Base-by-base conservation (phyloP, 2,888 invertebrate species). In the Alloplasta piceator region DNA sequence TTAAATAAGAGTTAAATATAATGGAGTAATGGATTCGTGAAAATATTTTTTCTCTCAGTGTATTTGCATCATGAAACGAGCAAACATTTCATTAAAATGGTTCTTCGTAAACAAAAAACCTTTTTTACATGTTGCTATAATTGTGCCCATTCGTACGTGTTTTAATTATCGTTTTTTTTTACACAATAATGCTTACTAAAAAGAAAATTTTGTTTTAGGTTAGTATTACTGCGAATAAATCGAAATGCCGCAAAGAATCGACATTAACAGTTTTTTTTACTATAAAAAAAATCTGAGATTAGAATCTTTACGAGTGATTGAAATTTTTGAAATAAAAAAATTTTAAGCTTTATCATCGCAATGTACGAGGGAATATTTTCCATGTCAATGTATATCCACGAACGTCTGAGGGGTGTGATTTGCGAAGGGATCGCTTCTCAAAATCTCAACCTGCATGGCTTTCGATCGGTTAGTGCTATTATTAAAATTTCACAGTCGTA, bases 391-490 rank as follows among this genome's bases (percentile, higher is more conserved):
- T 81, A 63, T 71, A 70, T 84, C 73, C 73, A 80, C 80, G 83
- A 84, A 84, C 83, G 80, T 82, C 76, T 50, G 26, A 50, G 78
- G 71, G 72, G 74, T 82, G 64, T 83, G 78, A 76, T 84, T 12
- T 83, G 78, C 85, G 85, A 87, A 87, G 86, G 87, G 86, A 87
- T 86, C 85, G 90, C 88, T 89, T 89, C 67, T 67, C 26, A 26
- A 26, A 26, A 26, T 26, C 26, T 26, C 84, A 84, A 88, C 84
- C 85, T 89, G 89, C 89, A 89, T 90, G 89, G 89, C 88, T 89
- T 89, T 87, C 85, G 58, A 68, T 75, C 75, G 86, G 88, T 82
- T 80, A 82, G 83, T 85, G 81, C 81, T 43, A 61, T 71, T 72
- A 79, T 39, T 70, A 60, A 81, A 63, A 55, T 60, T 70, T 71